A percentile compares a stretch with the other conserved stretches of the same genome.
Conservation (phyloP, 2,113 vertebrate species). For the Zingel zingel region DNA sequence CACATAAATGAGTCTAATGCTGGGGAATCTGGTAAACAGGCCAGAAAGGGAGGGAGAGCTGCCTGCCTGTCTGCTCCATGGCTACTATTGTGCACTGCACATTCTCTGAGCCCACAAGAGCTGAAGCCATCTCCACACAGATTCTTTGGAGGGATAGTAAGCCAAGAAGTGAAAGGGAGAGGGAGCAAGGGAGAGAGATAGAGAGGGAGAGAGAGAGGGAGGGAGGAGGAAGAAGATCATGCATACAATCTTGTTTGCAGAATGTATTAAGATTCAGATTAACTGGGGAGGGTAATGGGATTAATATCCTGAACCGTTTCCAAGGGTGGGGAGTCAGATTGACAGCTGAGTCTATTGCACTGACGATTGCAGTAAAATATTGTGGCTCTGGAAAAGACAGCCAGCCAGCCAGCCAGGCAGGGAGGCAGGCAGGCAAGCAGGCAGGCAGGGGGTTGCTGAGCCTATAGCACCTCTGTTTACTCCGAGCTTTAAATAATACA, state of each 20-base stretch:
- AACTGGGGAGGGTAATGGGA: slow-evolving; percentile 83
- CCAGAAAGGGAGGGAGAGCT: slow-evolving; percentile 77
- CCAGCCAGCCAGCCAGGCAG: slow-evolving; percentile 54
- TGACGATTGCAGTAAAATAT: slow-evolving; percentile 83
- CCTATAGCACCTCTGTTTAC: slow-evolving; percentile 75
- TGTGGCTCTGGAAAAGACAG: slow-evolving; percentile 77
- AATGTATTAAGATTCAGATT: slow-evolving; percentile 88
- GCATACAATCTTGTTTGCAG: slow-evolving; percentile 89
- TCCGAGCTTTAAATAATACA: slow-evolving; percentile 62
- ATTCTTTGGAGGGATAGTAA: slow-evolving; percentile 80
- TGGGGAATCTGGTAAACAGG: slow-evolving; percentile 85
- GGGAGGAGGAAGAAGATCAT: slow-evolving; percentile 83
- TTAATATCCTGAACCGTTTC: slow-evolving; percentile 86
- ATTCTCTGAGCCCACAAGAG: slow-evolving; percentile 84
- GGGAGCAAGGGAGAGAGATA: slow-evolving; percentile 65
- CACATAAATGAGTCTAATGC: slow-evolving; percentile 79
- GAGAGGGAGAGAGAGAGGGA: slow-evolving; percentile 50
- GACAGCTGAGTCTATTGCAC: slow-evolving; percentile 85
- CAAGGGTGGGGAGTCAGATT: slow-evolving; percentile 81
- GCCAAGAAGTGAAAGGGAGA: slow-evolving; percentile 76
- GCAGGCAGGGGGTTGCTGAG: slow-evolving; percentile 65
- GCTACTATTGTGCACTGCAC: slow-evolving; percentile 83
- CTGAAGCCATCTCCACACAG: slow-evolving; percentile 82
- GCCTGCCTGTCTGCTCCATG: slow-evolving; percentile 80
- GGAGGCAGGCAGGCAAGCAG: slow-evolving; percentile 1